Conservation (phyloP, 2,113 vertebrate genomes). For the Psophia crepitans region DNA sequence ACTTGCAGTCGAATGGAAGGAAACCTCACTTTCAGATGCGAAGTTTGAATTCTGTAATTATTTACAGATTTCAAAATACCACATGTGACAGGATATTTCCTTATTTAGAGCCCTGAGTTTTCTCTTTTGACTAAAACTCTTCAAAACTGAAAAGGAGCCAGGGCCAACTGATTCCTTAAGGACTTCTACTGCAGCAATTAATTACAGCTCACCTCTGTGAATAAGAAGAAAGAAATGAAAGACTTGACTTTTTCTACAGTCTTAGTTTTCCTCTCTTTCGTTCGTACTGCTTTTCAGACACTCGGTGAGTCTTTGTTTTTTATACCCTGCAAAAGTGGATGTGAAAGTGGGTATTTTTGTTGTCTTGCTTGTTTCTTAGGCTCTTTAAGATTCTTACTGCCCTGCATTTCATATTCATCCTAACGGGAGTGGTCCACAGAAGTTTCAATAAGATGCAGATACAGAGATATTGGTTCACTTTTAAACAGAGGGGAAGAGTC, state of each 20-base stretch:
- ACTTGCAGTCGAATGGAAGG: background rate
- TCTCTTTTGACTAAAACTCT: background rate
- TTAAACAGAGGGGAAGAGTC: background rate
- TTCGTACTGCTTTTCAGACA: background rate
- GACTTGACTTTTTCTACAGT: background rate
- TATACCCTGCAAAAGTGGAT: background rate
- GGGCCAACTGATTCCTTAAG: background rate
- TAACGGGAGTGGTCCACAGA: background rate
- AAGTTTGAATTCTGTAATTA: background rate
- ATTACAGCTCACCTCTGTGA: background rate
- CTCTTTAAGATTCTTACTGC: background rate
- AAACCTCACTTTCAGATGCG: background rate
- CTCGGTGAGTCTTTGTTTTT: slow-evolving; percentile 11
- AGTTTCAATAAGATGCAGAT: background rate
- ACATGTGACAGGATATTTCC: slow-evolving; percentile 58
- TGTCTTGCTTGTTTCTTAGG: background rate
- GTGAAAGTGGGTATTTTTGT: background rate
- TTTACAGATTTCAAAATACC: slow-evolving; percentile 33
- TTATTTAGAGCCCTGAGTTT: slow-evolving; percentile 9
- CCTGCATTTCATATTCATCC: background rate
- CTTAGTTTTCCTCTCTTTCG: background rate
- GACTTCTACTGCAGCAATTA: background rate
- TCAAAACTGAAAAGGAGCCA: background rate
- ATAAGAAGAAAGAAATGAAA: slow-evolving; percentile 45
- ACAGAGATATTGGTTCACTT: background rate